These are phyloP conservation scores for Trichogramma dendrolimi DNA, from an alignment of 2,888 invertebrate species.

Conservation along the genomic window DNA sequence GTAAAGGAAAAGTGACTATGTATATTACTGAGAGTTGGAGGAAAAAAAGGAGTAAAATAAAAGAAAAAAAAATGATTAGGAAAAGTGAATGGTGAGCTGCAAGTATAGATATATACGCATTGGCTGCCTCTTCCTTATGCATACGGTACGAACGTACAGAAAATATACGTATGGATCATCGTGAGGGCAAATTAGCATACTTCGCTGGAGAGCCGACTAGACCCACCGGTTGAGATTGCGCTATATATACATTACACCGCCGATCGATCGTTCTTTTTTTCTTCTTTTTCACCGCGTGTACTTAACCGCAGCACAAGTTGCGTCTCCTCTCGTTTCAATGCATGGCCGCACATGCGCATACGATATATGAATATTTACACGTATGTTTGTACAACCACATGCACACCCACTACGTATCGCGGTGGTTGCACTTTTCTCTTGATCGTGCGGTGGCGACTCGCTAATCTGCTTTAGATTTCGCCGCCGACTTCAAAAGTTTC, in stretches of 20 bases:
- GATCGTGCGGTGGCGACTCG: constrained; percentile 14
- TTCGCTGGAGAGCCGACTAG: constrained; percentile 9
- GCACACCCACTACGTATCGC: too few relatives aligned
- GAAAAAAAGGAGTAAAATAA: not conserved
- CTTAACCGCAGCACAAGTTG: constrained; percentile 29
- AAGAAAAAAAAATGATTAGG: constrained; percentile 14
- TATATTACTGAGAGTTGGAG: not conserved
- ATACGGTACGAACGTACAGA: too few relatives aligned
- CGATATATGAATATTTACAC: too few relatives aligned
- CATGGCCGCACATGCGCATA: constrained; percentile 29
- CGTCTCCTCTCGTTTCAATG: constrained; percentile 52
- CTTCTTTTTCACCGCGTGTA: constrained; percentile 24
- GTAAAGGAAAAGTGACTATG: constrained; percentile 3
- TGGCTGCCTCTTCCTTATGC: too few relatives aligned
- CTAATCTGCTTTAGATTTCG: constrained; percentile 19
- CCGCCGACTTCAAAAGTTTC: constrained; percentile 8
- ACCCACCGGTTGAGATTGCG: constrained; percentile 12
- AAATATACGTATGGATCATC: too few relatives aligned
- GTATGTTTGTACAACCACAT: too few relatives aligned
- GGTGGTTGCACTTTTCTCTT: constrained; percentile 40
- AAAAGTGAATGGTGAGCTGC: constrained; percentile 19
- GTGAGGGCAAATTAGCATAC: constrained; percentile 19
- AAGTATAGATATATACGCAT: too few relatives aligned
- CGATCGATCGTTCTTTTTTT: constrained; percentile 12
- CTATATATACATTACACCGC: constrained; percentile 19